Evolutionary conservation across 2,113 vertebrate genomes (phyloP), one percentile per base, ranked within the genome.

Genomic region (Tenrec ecaudatus): DNA sequence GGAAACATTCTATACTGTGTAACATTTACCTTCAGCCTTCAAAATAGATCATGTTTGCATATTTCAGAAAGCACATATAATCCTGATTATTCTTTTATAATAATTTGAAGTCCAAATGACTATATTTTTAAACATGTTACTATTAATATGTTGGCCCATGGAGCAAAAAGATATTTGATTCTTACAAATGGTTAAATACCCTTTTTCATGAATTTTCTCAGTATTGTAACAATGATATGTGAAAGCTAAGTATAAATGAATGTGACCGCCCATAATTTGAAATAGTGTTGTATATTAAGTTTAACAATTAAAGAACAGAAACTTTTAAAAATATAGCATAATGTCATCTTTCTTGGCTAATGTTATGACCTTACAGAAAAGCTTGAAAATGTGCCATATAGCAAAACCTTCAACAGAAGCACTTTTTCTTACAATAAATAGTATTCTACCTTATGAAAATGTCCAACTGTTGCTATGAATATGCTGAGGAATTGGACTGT

Each of bases 261-360:
- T 94, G 83, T 95, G 68, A 92, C 87, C 15, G 77, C 88, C 81
- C 86, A n/a, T n/a, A n/a, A n/a, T n/a, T n/a, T n/a, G n/a, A 95
- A 95, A 86, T 95, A 75, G 33, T 94, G 75, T 92, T 89, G 93
- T 96, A 86, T 87, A 94, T 94, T 97, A 90, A 77, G 86, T 40
- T 96, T 95, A 95, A 94, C 95, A 89, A 96, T 96, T 96, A 97
- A 96, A 97, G 86, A 82, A 86, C 88, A 53, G 83, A 92, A 95
- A 93, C 33, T 62, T 87, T 96, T 40, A 40, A 40, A 40, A 40
- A 40, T 40, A 40, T 40, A 40, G 40, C 40, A 40, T 40, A 40
- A 40, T 40, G 40, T 7, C 40, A 40, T 40, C 40, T 88, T 77
- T 75, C 22, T 4, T 66, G 88, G 71, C 69, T 79, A 64, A 73